phyloP scores from a whole-genome alignment of 2,113 vertebrate genomes.

The Lampris incognitus region DNA sequence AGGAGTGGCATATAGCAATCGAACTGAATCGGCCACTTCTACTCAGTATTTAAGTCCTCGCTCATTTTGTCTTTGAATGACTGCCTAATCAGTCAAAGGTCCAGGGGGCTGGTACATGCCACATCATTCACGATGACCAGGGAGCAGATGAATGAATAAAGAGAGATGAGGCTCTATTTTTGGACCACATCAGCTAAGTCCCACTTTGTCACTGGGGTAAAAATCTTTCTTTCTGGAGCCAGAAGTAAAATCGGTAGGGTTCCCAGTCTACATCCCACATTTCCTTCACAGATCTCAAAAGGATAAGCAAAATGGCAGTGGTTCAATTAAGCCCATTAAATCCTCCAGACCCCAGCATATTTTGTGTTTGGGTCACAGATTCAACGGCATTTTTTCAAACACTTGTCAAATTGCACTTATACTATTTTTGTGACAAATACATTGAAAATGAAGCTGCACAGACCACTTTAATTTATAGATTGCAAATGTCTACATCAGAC shows the following conservation, averaged over 20 bases:
- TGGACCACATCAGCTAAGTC: too few relatives aligned
- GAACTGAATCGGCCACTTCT: background rate
- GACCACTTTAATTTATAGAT: constrained; percentile 45
- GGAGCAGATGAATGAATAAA: background rate
- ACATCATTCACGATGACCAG: background rate
- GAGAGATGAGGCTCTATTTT: background rate
- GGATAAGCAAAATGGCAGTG: constrained; percentile 53
- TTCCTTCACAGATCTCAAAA: constrained; percentile 51
- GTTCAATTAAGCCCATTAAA: constrained; percentile 40
- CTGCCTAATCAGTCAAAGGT: background rate
- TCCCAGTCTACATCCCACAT: constrained; percentile 39
- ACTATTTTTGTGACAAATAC: constrained; percentile 43
- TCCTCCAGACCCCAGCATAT: constrained; percentile 23
- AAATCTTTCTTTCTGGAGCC: background rate
- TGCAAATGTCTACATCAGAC: constrained; percentile 45
- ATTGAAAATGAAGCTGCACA: constrained; percentile 54
- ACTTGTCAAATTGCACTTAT: constrained; percentile 18
- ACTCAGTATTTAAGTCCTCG: too few relatives aligned
- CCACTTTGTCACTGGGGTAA: background rate
- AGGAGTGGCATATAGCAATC: background rate
- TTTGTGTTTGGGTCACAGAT: constrained; percentile 45
- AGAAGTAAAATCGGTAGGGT: constrained; percentile 30
- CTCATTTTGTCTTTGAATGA: too few relatives aligned
- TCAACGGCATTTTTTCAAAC: background rate
- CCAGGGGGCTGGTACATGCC: background rate